Conservation (phyloP, 2,113 vertebrate species). For the Bothrops jararaca region DNA sequence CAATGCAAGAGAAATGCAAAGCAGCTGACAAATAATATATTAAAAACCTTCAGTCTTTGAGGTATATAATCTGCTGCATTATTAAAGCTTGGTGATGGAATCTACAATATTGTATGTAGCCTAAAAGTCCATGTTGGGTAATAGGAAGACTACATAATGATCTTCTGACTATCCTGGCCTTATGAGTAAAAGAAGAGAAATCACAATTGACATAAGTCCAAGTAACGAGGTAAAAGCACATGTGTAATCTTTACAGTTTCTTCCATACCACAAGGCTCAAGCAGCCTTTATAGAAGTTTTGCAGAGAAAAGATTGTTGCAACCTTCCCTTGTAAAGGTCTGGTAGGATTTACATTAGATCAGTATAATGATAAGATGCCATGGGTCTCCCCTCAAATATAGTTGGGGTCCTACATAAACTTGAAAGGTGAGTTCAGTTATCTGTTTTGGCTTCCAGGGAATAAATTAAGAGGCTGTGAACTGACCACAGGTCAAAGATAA, state of each 20-base stretch:
- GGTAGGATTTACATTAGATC: not conserved
- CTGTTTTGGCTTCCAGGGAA: not conserved
- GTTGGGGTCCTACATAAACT: not conserved
- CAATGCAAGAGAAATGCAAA: not conserved
- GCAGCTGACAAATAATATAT: not conserved
- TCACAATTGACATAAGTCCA: not conserved
- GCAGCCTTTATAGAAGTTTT: not conserved
- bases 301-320: not conserved
- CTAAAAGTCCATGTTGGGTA: not conserved
- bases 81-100: not conserved
- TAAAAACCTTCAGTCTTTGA: not conserved
- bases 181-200: not conserved
- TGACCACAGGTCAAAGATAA: not conserved
- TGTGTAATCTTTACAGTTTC: not conserved
- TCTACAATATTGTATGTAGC: not conserved
- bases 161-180: not conserved
- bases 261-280: not conserved
- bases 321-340: not conserved
- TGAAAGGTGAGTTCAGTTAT: not conserved
- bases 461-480: not conserved
- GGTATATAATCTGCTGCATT: not conserved
- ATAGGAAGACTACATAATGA: not conserved
- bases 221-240: not conserved
- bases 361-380: not conserved
- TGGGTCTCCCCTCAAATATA: not conserved